Evolutionary conservation across 1,140 invertebrate species (phyloP).

Genomic region (Antheraea mylitta): DNA sequence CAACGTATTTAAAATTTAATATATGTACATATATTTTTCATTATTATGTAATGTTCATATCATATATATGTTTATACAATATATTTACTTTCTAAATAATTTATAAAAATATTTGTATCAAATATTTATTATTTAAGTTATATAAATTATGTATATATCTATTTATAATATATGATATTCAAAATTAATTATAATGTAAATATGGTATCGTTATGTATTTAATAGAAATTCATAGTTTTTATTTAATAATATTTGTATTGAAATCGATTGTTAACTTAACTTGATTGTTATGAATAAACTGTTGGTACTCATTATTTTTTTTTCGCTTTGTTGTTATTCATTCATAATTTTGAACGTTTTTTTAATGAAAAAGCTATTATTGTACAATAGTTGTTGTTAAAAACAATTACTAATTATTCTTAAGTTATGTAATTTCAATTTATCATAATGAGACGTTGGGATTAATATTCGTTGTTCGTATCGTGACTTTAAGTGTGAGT

Average conservation of each 20-base stretch:
- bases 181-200: conserved; percentile 13
- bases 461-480: too few species aligned
- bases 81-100: not conserved
- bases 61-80: conserved; percentile 14
- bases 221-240: conserved; percentile 4
- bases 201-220: conserved; percentile 19
- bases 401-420: too few species aligned
- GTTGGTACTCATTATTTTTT: conserved; percentile 43
- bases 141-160: not conserved
- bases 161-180: conserved; percentile 4
- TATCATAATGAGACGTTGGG: too few species aligned
- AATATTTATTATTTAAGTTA: conserved; percentile 4
- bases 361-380: too few species aligned
- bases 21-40: not conserved
- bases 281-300: conserved; percentile 54
- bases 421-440: too few species aligned
- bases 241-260: not conserved
- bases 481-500: too few species aligned
- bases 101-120: conserved; percentile 3
- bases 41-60: conserved; percentile 25
- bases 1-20: not conserved
- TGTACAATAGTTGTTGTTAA: too few species aligned
- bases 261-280: not conserved
- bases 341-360: not conserved
- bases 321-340: conserved; percentile 6